Base-by-base conservation (phyloP, 2,888 invertebrate genomes). In the Protophormia terraenovae region DNA sequence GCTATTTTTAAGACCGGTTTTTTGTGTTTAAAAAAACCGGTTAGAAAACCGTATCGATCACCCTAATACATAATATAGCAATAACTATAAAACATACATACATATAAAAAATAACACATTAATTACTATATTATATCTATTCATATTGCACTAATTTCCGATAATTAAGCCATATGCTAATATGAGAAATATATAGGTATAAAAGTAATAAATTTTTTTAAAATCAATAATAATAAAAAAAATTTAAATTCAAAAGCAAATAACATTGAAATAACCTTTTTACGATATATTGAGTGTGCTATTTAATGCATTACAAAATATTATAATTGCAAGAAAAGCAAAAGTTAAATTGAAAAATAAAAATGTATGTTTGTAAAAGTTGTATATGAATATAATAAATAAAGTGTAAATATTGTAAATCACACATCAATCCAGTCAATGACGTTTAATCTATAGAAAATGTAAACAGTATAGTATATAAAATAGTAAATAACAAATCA, bases 181-280 rank as follows among this genome's bases (percentile, higher is more conserved):
- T 62, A 58, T 41, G 32, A 2, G 22, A 67, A 58, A 35, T 41
- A 29, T 45, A 29, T 12, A 22, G 10, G 10, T 66, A 66, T 14
- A 29, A 29, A 62, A 29, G 8, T 22, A 62, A 50, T 16, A 38
- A 50, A 73, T n/a, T 64, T 50, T n/a, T 38, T 14, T n/a, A 62
- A 62, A 35, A n/a, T 62, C 19, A 22, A 22, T 19, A 62, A 62
- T 10, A 35, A 19, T 14, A 35, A 45, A 12, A 7, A 10, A 35
- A 24, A 7, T 32, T 14, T 45, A 14, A 69, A 69, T 67, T 45
- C 24, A 35, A 47, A 69, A 60, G 16, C 50, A 67, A 80, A 73
- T 58, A 80, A 55, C 72, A 47, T 80, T 80, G 22, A 80, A 80
- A 58, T 64, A 72, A 80, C 72, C 66, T 73, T 67, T 22, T 47